Evolutionary conservation across 2,113 vertebrate species (phyloP).

Genomic region (Corythaeola cristata): DNA sequence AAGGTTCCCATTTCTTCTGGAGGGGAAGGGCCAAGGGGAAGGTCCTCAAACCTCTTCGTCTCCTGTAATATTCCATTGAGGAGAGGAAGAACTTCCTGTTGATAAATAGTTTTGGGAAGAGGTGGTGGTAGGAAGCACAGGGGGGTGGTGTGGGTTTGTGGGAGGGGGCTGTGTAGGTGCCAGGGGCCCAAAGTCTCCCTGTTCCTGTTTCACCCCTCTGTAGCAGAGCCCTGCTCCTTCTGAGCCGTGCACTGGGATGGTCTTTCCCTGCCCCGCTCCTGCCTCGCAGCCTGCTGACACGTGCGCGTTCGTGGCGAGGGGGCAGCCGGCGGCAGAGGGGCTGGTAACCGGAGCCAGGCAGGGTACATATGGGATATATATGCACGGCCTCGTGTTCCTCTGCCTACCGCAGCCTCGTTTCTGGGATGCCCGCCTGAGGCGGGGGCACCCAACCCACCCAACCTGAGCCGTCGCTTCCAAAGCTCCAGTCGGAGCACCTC

Average conservation of each 20-base stretch:
- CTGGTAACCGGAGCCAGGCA: accelerated
- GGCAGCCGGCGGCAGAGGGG: not conserved
- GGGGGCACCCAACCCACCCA: not conserved
- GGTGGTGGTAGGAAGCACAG: not conserved
- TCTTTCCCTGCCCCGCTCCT: not conserved
- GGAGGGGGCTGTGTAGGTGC: not conserved
- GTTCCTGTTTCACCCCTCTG: not conserved
- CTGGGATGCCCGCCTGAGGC: not conserved
- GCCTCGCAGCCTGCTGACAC: not conserved
- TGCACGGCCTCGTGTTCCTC: accelerated
- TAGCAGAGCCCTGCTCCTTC: not conserved
- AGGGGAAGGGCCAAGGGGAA: not conserved
- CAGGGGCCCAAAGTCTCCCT: not conserved
- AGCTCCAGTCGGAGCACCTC: not conserved
- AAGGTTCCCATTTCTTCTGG: not conserved
- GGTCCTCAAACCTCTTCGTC: not conserved
- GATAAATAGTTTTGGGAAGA: not conserved
- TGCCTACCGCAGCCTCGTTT: not conserved
- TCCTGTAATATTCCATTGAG: not conserved
- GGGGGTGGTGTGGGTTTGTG: not conserved
- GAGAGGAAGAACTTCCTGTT: not conserved
- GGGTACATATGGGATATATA: accelerated
- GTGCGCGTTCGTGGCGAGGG: accelerated
- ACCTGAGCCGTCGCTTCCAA: not conserved
- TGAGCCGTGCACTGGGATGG: accelerated